Percentiles rank a stretch among this genome's conserved stretches.
These are phyloP conservation scores for Brachyptera risi DNA, from an alignment of 2,888 invertebrate genomes.

Conservation along the genomic window DNA sequence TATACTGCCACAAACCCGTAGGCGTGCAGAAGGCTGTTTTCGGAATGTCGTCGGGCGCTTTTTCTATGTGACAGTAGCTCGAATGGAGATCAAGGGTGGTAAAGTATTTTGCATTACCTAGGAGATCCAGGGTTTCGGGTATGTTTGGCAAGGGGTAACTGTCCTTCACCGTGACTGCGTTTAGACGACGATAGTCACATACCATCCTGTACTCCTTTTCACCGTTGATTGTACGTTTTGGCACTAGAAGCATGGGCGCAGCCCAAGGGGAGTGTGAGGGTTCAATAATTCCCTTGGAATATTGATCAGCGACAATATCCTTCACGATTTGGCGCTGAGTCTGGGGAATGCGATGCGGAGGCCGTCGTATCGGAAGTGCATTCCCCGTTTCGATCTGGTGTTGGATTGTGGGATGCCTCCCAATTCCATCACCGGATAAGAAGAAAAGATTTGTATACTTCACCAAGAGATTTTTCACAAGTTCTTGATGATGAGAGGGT, in stretches of 20 bases:
- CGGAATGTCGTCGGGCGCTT: not conserved
- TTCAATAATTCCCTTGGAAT: slow-evolving; percentile 25
- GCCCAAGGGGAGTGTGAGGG: slow-evolving; percentile 38
- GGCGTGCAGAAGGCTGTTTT: slow-evolving; percentile 18
- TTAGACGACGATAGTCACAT: slow-evolving; percentile 39
- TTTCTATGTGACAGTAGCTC: slow-evolving; percentile 11
- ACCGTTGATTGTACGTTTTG: slow-evolving; percentile 37
- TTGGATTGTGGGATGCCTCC: not conserved
- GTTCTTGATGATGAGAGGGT: not conserved
- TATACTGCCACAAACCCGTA: slow-evolving; percentile 22
- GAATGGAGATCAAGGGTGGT: slow-evolving; percentile 10
- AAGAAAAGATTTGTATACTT: not conserved
- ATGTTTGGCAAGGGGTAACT: slow-evolving; percentile 38
- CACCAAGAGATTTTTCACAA: not conserved
- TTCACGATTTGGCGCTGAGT: not conserved
- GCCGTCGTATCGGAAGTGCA: not conserved
- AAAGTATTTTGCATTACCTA: slow-evolving; percentile 34
- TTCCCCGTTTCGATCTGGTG: slow-evolving; percentile 3
- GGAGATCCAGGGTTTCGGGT: slow-evolving; percentile 38
- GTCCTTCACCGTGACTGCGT: slow-evolving; percentile 39
- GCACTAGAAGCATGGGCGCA: slow-evolving; percentile 39
- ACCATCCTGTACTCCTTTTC: slow-evolving; percentile 34
- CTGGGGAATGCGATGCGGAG: slow-evolving; percentile 1
- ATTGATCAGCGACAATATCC: no score
- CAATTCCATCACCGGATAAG: not conserved